phyloP scores from a whole-genome alignment of 2,797 vertebrate species.

The Lacerta agilis region DNA sequence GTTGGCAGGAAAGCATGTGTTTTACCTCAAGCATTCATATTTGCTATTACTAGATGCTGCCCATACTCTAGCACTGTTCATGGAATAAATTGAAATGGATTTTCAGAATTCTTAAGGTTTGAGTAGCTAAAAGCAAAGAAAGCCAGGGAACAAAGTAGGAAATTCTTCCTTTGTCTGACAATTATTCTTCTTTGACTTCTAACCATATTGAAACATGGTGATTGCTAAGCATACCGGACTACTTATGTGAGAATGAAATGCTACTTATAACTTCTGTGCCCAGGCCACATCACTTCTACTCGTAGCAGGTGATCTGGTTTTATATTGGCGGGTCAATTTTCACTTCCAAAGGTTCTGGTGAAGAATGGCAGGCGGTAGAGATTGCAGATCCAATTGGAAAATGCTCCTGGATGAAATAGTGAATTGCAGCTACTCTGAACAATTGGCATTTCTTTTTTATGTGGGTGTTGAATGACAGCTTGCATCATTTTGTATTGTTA shows the following conservation, averaged over 20 bases:
- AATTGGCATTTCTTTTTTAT: background rate
- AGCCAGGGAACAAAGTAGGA: background rate
- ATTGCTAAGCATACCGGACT: background rate
- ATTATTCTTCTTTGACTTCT: background rate
- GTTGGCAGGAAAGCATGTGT: background rate
- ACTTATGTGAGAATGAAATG: background rate
- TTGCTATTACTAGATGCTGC: background rate
- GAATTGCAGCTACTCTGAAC: background rate
- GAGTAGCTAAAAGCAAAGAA: too few species aligned
- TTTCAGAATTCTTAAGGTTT: too few species aligned
- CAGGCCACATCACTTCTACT: background rate
- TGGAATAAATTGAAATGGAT: background rate
- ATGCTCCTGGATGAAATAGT: background rate
- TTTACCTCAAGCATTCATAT: background rate
- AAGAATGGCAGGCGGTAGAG: background rate
- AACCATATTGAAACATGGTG: background rate
- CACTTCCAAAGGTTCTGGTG: background rate
- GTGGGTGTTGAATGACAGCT: background rate
- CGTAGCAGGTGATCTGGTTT: background rate
- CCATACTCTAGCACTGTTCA: background rate
- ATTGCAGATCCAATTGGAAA: background rate
- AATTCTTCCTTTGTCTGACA: background rate
- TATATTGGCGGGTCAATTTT: background rate
- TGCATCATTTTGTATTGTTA: background rate
- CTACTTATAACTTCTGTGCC: background rate